Evolutionary conservation across 1,140 invertebrate species (phyloP), one percentile per base, ranked within the genome.

Genomic region (Alviniconcha marisindica): DNA sequence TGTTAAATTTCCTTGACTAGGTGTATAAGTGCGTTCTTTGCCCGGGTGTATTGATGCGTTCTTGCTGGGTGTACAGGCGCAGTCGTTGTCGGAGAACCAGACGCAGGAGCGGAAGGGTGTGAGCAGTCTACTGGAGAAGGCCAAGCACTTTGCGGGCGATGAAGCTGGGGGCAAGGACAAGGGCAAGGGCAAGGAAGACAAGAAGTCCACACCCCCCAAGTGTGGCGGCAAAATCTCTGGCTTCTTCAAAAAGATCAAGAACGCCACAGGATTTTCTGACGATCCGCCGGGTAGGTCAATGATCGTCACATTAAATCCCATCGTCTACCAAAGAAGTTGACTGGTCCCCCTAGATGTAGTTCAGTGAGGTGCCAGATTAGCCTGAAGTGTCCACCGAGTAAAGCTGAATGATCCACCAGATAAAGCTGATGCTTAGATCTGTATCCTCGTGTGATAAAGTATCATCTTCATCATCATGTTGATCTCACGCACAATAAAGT

Each of bases 131-230:
- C 60, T 88, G 18, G 38, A 83, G n/a, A 83, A 84, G 31, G 87
- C 87, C 80, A 82, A 84, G 83, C 54, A 86, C n/a, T 89, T 89
- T 77, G 81, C 88, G 12, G 80, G 85, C 4, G 56, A 84, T 15
- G 71, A 83, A 2, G 71, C 40, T 0, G 66, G n/a, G 1, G 54
- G 44, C 60, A 56, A 31, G 14, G 10, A 51, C 42, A n/a, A 77
- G 18, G 36, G 31, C 24, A 76, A 54, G 10, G 44, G 44, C 44
- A 48, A 48, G 28, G 38, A 24, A 74, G 71, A 74, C 38, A 5
- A 66, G 63, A 33, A 28, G 7, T 0, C 63, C 36, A n/a, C 81
- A 48, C 18, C 85, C n/a, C 36, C 21, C 54, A 82, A 83, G 74
- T 28, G 56, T 48, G 48, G 44, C 28, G 74, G 69, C 12, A 80